Base-by-base conservation (phyloP, 2,888 invertebrate species). In the Scaptomyza caliginosa region DNA sequence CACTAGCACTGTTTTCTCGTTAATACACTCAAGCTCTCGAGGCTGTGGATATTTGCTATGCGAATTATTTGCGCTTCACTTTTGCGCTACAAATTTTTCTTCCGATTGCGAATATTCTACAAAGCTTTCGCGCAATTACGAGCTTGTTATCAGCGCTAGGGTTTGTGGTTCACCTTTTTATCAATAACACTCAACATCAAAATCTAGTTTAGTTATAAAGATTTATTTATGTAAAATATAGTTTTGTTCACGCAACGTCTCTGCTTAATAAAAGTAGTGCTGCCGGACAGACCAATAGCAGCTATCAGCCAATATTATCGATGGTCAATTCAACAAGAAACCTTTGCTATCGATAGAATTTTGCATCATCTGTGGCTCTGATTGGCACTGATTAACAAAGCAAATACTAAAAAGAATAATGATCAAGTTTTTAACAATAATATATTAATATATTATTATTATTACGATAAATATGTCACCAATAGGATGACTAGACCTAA, bases 221-320 rank as follows among this genome's bases (percentile, higher is more conserved):
- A 77, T 70, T 67, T 85, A 82, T 87, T 87, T 81, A 70, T 65
- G 74, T 77, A 80, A 80, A 81, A 74, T 86, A 71, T 84, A 74
- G 72, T 77, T 77, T 77, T 77, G 72, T 87, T 85, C 87, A 86
- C 82, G 87, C 87, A 82, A 82, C 82, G 87, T 82, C 74, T 75
- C 67, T 83, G 80, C 73, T 63, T 36, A 67, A 64, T 81, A 63
- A 62, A 72, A 64, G 64, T 34, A 32, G 65, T 39, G 82, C 19
- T 85, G 79, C 75, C 83, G 60, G 55, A 72, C 45, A 30, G 34
- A 32, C 24, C 7, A 48, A 63, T 24, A 40, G 17, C 28, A 45
- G 38, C 16, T 21, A 36, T 19, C 30, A 10, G 19, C 2, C 5
- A 24, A 48, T 17, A 23, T 19, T 48, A 57, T 58, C 49, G 56